These are phyloP conservation scores for Ceratina calcarata DNA, from an alignment of 1,140 invertebrate species.

Conservation along the genomic window DNA sequence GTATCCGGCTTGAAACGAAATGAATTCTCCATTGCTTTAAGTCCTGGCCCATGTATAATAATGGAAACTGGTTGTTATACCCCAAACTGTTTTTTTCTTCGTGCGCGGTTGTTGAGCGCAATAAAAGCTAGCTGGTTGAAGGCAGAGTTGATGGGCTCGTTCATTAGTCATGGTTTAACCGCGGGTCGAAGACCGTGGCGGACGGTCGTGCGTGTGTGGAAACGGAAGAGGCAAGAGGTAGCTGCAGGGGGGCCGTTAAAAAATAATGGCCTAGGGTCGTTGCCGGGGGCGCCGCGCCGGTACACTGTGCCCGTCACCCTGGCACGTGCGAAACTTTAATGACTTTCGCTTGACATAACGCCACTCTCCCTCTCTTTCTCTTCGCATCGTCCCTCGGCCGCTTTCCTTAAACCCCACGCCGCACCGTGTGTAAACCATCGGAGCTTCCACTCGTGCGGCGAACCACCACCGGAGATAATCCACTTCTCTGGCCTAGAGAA, in stretches of 20 bases:
- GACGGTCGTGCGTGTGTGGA: not conserved
- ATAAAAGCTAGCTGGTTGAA: constrained; percentile 36
- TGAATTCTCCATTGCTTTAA: too few relatives aligned
- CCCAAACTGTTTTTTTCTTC: not conserved
- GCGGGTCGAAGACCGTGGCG: constrained; percentile 34
- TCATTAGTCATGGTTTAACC: constrained; percentile 67
- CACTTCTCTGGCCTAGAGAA: constrained; percentile 47
- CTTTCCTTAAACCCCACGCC: not conserved
- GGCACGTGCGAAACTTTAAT: constrained; percentile 70
- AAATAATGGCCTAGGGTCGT: constrained; percentile 65
- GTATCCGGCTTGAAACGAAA: too few relatives aligned
- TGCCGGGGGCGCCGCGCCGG: constrained; percentile 11
- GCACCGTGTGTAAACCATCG: constrained; percentile 10
- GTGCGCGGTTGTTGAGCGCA: not conserved
- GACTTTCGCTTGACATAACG: constrained; percentile 53
- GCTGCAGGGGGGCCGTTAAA: constrained; percentile 59
- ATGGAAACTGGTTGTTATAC: too few relatives aligned
- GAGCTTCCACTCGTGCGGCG: constrained; percentile 48
- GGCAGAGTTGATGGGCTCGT: constrained; percentile 49
- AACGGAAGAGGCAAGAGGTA: constrained; percentile 6
- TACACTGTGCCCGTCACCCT: constrained; percentile 28
- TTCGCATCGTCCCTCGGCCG: not conserved
- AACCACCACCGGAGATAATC: constrained; percentile 53
- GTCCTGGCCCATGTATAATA: too few relatives aligned
- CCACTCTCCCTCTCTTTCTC: not conserved